Base-by-base conservation (phyloP, 2,888 invertebrate genomes). In the Cinara cedri region DNA sequence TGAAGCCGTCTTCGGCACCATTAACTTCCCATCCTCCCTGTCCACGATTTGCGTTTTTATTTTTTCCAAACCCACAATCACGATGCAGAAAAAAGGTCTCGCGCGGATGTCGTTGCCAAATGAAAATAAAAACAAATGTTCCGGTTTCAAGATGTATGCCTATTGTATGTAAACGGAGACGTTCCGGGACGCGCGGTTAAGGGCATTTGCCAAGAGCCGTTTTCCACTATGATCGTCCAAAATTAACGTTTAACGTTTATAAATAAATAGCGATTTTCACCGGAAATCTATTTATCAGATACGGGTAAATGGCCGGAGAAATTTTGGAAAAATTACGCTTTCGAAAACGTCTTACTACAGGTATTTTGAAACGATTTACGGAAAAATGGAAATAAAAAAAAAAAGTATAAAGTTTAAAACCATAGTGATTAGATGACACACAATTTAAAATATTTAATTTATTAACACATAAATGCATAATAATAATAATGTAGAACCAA, bases 121-220 rank as follows among this genome's bases (percentile, higher is more conserved):
- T 42, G 19, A 49, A 10, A 72, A 72, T 72, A 62, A 62, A 74
- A 74, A 46, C 51, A 34, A 74, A 74, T 42, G 51, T 63, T 34
- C 6, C 10, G 62, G 21, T n/a, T 62, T 74, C 42, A 42, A 74
- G 6, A 34, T 34, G 6, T 34, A 74, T 63, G 34, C 26, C 10
- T n/a, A n/a, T n/a, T n/a, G n/a, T n/a, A n/a, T n/a, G n/a, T n/a
- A n/a, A 21, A 49, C 21, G 16, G 62, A 19, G 6, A n/a, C 6
- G 14, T 49, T 14, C n/a, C n/a, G n/a, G n/a, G n/a, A n/a, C n/a
- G n/a, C n/a, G 44, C 55, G 11, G 0, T 44, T n/a, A 19, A 16
- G 34, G 21, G 46, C 19, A 11, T 46, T 19, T 34, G 49, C 11
- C 16, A 51, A 60, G 26, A 19, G 9, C 19, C 14, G 49, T 72